Base-by-base conservation (phyloP, 2,888 invertebrate genomes). In the Enoplolaimus lenunculus region DNA sequence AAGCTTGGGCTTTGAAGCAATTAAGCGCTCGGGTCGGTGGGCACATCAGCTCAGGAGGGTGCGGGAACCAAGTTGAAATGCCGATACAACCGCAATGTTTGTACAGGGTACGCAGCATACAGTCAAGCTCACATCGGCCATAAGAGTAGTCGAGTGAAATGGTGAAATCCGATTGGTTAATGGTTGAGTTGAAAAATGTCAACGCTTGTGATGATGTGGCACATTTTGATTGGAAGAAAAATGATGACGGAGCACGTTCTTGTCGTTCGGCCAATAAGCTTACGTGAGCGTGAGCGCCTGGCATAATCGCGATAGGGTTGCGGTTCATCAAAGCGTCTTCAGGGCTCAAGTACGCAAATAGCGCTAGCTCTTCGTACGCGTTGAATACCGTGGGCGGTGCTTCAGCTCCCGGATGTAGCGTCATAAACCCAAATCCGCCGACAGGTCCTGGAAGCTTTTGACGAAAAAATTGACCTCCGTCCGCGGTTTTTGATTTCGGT, bases 341-440 rank as follows among this genome's bases (percentile, higher is more conserved):
- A 7, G 64, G 64, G 28, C 33, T 62, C n/a, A 62, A 28, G 28
- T 30, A 62, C 7, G 28, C 30, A 62, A 30, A 31, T 16, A 62
- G 7, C n/a, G 64, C 64, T 62, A 7, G 64, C 33, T 62, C 64
- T 31, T 62, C 30, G 64, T 62, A 62, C 7, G 64, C 29, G 64
- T 62, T 62, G 33, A 62, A 62, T 16, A 62, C 64, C 7, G 64
- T n/a, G 7, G 45, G 45, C 13, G n/a, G 7, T 28, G 33, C 7
- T 7, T n/a, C 7, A 13, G 7, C 29, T 13, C 16, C 30, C 16
- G 64, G 64, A 31, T 62, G n/a, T 31, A 28, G 28, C 16, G 16
- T 16, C 7, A 62, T 7, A 31, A 62, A 62, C n/a, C 64, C 64
- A 31, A 62, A 62, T 16, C 64, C 64, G 30, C 64, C 64, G 30